These are phyloP conservation scores for Andrena trimmerana DNA, from an alignment of 2,888 invertebrate species.

Conservation along the genomic window DNA sequence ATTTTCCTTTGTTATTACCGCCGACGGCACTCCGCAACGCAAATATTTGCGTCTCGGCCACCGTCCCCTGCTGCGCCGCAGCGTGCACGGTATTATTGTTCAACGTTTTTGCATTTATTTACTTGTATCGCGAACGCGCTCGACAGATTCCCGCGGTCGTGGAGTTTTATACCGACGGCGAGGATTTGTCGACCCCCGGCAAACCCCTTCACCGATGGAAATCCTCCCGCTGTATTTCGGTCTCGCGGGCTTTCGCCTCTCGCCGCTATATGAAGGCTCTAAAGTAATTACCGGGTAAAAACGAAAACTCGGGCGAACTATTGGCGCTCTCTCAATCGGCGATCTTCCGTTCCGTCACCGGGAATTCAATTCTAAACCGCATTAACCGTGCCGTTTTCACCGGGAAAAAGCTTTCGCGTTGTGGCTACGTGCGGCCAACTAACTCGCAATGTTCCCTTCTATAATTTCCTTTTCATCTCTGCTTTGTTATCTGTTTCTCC, in stretches of 20 bases:
- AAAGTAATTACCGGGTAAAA: slow-evolving; percentile 49
- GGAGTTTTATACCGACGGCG: slow-evolving; percentile 20
- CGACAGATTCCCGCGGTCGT: slow-evolving; percentile 32
- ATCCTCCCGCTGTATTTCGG: slow-evolving; percentile 37
- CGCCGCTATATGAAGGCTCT: slow-evolving; percentile 19
- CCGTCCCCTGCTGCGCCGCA: neutral
- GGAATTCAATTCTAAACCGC: slow-evolving; percentile 47
- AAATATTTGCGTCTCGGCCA: slow-evolving; percentile 66
- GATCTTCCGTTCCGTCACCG: slow-evolving; percentile 11
- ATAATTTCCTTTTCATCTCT: slow-evolving; percentile 33
- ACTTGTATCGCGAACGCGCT: slow-evolving; percentile 52
- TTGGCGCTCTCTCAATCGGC: slow-evolving; percentile 17
- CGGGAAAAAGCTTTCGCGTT: slow-evolving; percentile 27
- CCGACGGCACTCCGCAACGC: slow-evolving; percentile 69
- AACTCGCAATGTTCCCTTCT: slow-evolving; percentile 41
- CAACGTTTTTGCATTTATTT: slow-evolving; percentile 59
- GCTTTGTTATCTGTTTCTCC: neutral
- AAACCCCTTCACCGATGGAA: neutral
- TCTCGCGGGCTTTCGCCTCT: neutral
- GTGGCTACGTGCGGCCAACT: neutral
- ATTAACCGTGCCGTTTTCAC: slow-evolving; percentile 28
- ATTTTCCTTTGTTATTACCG: slow-evolving; percentile 75
- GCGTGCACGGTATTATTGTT: slow-evolving; percentile 51
- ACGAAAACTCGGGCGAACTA: slow-evolving; percentile 51
- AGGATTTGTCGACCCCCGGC: slow-evolving; percentile 19